phyloP scores from a whole-genome alignment of 2,888 invertebrate genomes.

The Caenorhabditis uteleia region DNA sequence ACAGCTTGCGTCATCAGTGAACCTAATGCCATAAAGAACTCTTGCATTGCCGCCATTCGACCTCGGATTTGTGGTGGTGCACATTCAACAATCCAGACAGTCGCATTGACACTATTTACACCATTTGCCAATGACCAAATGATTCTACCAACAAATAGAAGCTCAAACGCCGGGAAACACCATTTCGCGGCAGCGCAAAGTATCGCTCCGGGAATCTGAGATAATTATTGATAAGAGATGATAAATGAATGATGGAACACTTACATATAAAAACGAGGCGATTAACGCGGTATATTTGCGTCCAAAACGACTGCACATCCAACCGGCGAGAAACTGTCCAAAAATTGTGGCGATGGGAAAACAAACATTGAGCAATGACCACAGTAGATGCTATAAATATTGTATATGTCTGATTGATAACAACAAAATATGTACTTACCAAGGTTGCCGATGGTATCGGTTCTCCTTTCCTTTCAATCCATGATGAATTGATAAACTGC shows the following conservation, averaged over 20 bases:
- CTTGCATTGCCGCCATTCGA: conserved; percentile 56
- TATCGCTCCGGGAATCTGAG: conserved; percentile 44
- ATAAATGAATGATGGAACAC: background rate
- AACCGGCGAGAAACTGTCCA: conserved; percentile 57
- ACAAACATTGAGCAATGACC: conserved; percentile 56
- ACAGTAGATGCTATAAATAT: conserved; percentile 48
- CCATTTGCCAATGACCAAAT: conserved; percentile 59
- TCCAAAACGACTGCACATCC: conserved; percentile 46
- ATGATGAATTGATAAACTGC: conserved; percentile 52
- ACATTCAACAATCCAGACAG: conserved; percentile 61
- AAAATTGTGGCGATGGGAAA: conserved; percentile 59
- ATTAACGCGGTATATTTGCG: conserved; percentile 47
- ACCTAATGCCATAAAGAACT: conserved; percentile 58
- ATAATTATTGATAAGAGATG: background rate
- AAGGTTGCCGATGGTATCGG: conserved; percentile 41
- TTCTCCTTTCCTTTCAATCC: conserved; percentile 41
- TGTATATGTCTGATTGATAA: background rate
- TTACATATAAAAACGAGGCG: conserved; percentile 45
- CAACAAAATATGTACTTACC: conserved; percentile 33
- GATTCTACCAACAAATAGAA: conserved; percentile 53
- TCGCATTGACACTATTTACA: conserved; percentile 53
- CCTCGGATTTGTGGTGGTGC: conserved; percentile 53
- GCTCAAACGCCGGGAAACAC: conserved; percentile 48
- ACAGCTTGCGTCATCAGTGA: conserved; percentile 43
- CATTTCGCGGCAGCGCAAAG: conserved; percentile 47